Conservation (phyloP, 2,113 vertebrate genomes). For the Pampusana beccarii region DNA sequence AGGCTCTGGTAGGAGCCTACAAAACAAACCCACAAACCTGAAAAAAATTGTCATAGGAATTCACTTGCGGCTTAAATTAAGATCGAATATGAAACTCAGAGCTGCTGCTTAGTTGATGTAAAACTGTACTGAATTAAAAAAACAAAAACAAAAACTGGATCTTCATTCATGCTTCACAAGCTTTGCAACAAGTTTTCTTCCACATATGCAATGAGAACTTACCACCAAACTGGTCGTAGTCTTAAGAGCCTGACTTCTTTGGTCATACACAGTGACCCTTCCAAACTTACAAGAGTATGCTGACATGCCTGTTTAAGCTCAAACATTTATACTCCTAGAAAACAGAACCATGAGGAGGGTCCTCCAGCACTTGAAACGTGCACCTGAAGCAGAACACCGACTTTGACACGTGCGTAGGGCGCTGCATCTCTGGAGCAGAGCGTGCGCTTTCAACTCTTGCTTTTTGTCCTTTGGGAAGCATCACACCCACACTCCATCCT, state of each 20-base stretch:
- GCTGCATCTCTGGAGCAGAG: background rate
- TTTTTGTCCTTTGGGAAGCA: background rate
- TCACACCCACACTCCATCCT: background rate
- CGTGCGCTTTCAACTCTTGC: fast-evolving
- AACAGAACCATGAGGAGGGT: background rate
- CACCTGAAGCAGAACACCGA: fast-evolving
- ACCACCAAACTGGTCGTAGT: background rate
- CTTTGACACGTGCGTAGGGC: fast-evolving
- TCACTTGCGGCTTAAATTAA: background rate
- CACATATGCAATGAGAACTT: background rate
- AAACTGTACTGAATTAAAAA: background rate
- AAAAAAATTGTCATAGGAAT: background rate
- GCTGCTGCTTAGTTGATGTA: background rate
- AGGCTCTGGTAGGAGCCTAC: background rate
- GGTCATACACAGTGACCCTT: too few species aligned
- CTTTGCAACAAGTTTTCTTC: background rate
- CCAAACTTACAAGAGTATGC: background rate
- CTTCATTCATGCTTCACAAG: background rate
- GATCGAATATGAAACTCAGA: background rate
- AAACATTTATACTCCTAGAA: background rate
- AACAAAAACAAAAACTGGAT: background rate
- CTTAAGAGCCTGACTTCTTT: background rate
- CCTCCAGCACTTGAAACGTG: background rate
- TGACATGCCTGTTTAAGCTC: background rate
- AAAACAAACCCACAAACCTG: background rate